A percentile compares a stretch with the other conserved stretches of the same genome.
phyloP scores from a whole-genome alignment of 1,140 invertebrate species.

The Orchesella cincta region DNA sequence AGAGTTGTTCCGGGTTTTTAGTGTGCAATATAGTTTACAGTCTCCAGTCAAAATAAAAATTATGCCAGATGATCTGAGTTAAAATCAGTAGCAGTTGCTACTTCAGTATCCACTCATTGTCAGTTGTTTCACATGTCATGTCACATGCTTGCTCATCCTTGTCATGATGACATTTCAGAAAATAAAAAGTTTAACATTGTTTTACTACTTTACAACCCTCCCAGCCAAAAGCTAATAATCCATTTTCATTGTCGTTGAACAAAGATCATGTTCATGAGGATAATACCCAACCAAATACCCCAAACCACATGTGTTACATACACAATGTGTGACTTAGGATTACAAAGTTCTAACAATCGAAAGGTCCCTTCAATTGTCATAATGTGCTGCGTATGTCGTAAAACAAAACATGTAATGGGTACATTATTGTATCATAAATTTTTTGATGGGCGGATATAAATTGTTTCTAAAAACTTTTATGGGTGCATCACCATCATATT shows the following conservation, averaged over 20 bases:
- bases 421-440: not conserved
- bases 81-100: not conserved
- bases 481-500: not conserved
- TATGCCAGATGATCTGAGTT: not conserved
- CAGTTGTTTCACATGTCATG: no score
- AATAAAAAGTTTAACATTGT: not conserved
- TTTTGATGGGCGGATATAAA: conserved; percentile 7
- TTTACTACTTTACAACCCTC: no score
- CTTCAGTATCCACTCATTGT: not conserved
- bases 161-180: not conserved
- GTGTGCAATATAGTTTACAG: not conserved
- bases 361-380: no score
- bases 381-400: not conserved
- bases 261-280: not conserved
- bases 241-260: not conserved
- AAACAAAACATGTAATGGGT: not conserved
- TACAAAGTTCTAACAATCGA: no score
- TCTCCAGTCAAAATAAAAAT: not conserved
- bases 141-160: not conserved
- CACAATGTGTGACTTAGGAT: no score
- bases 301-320: no score
- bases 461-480: not conserved
- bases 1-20: no score
- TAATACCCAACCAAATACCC: not conserved
- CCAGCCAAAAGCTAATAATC: not conserved